phyloP scores from a whole-genome alignment of 1,140 invertebrate species.

The Zophobas atratus region DNA sequence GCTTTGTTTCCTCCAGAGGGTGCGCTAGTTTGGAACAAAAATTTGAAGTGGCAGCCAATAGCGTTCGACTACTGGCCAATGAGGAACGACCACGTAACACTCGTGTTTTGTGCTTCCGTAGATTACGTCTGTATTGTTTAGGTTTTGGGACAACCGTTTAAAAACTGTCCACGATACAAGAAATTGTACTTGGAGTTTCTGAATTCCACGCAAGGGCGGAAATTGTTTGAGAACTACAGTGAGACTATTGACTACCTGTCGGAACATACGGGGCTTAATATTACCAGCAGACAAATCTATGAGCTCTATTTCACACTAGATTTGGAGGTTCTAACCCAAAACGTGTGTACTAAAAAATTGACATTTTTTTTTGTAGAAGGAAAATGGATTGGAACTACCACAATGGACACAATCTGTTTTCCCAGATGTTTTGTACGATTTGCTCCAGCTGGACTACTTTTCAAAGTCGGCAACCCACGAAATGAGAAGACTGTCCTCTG shows the following conservation, averaged over 20 bases:
- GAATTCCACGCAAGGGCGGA: constrained; percentile 50
- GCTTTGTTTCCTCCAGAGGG: constrained; percentile 70
- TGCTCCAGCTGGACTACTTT: constrained; percentile 53
- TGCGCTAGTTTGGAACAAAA: constrained; percentile 67
- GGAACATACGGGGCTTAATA: constrained; percentile 42
- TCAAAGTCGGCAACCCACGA: constrained; percentile 50
- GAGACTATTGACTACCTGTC: constrained; percentile 45
- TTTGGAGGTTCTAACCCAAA: constrained; percentile 46
- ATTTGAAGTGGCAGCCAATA: constrained; percentile 72
- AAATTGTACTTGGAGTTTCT: constrained; percentile 49
- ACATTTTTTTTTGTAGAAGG: constrained; percentile 38
- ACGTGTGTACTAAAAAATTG: not conserved
- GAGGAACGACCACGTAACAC: constrained; percentile 1
- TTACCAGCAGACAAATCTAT: constrained; percentile 51
- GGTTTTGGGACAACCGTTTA: constrained; percentile 54
- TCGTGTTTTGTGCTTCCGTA: too few relatives aligned
- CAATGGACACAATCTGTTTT: constrained; percentile 51
- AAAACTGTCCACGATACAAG: constrained; percentile 53
- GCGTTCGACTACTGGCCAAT: constrained; percentile 63
- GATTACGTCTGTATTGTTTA: not conserved
- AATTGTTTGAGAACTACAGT: constrained; percentile 51
- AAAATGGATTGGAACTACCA: constrained; percentile 43
- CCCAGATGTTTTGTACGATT: constrained; percentile 63
- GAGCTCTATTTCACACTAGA: constrained; percentile 55
- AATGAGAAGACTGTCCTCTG: constrained; percentile 48